Evolutionary conservation across 2,888 invertebrate genomes (phyloP).

Genomic region (Pachliopta kotzebuea): DNA sequence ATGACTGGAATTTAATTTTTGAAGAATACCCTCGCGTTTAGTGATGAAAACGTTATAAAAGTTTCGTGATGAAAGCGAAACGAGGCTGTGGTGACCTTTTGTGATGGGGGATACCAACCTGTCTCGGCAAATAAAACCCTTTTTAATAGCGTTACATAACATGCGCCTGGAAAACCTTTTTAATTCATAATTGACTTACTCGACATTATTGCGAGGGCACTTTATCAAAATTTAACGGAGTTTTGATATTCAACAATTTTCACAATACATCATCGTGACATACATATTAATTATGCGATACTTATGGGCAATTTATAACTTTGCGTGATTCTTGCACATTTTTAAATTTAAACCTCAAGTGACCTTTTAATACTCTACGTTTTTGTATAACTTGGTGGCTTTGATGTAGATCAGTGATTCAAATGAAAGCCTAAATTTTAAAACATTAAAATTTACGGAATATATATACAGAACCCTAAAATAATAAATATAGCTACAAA

Average conservation of each 20-base stretch:
- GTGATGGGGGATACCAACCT: constrained; percentile 15
- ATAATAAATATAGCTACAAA: too few species aligned
- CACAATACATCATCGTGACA: background rate
- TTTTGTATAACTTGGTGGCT: too few species aligned
- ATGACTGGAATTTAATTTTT: constrained; percentile 28
- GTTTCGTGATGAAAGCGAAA: background rate
- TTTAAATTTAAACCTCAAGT: too few species aligned
- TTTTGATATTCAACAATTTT: background rate
- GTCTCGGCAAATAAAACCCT: constrained; percentile 19
- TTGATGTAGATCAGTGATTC: too few species aligned
- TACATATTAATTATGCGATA: too few species aligned
- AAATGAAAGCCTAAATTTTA: too few species aligned
- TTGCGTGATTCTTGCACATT: too few species aligned
- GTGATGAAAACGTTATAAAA: constrained; percentile 11
- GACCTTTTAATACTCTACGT: too few species aligned
- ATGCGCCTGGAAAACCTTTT: constrained; percentile 12
- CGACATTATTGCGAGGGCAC: background rate
- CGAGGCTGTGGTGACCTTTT: constrained; percentile 8
- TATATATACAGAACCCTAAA: too few species aligned
- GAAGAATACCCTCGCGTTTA: constrained; percentile 16
- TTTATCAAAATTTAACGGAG: background rate
- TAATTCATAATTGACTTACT: constrained; percentile 19
- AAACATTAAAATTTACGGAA: too few species aligned
- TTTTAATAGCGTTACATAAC: constrained; percentile 18
- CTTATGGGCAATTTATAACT: too few species aligned